Evolutionary conservation across 2,888 invertebrate species (phyloP).

Genomic region (Stenodema calcarata): DNA sequence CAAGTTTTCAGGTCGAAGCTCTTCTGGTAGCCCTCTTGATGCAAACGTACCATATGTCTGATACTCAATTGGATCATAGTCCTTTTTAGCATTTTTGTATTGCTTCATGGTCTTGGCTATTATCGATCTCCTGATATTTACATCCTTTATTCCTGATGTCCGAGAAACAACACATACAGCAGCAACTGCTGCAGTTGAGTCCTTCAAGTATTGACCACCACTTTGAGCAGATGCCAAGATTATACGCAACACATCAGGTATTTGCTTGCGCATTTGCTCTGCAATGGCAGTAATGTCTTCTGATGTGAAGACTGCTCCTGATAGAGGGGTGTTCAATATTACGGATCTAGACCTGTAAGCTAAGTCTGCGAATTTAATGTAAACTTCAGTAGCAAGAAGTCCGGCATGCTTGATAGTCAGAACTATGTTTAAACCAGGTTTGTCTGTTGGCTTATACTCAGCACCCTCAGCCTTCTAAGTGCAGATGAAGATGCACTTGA

Average conservation of each 20-base stretch:
- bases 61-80: not conserved
- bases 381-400: not conserved
- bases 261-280: too few relatives aligned
- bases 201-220: not conserved
- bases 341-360: not conserved
- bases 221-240: not conserved
- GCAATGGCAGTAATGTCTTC: not conserved
- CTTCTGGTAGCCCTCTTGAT: not conserved
- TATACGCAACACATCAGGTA: not conserved
- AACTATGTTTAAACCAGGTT: not conserved
- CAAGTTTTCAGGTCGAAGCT: not conserved
- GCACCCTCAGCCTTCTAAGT: not conserved
- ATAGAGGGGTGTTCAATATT: not conserved
- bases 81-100: not conserved
- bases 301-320: not conserved
- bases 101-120: slow-evolving; percentile 14
- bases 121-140: not conserved
- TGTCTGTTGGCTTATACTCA: not conserved
- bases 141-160: not conserved
- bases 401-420: not conserved
- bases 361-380: not conserved
- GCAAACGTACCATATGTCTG: not conserved
- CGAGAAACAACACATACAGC: not conserved
- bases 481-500: not conserved
- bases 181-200: not conserved